Evolutionary conservation across 2,113 vertebrate species (phyloP).

Genomic region (Sterrhoptilus dennistouni): DNA sequence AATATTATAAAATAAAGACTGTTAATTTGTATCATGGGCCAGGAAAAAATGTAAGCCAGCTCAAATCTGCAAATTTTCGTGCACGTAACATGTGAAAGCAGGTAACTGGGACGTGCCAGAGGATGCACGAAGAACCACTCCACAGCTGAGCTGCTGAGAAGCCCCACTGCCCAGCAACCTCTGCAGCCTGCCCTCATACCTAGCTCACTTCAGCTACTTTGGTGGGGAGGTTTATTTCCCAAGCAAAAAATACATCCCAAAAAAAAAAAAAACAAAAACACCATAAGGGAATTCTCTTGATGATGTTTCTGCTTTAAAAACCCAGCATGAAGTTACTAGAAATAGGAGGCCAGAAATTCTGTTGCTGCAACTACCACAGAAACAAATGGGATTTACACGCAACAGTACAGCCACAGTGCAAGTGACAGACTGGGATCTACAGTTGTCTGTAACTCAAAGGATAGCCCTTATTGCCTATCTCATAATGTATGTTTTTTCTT

Average conservation of each 20-base stretch:
- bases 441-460: background rate
- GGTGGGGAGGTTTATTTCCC: background rate
- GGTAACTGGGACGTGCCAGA: background rate
- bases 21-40: background rate
- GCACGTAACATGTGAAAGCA: background rate
- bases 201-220: background rate
- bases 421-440: background rate
- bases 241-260: background rate
- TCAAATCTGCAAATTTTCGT: background rate
- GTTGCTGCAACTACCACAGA: background rate
- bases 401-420: background rate
- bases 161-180: background rate
- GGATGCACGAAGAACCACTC: background rate
- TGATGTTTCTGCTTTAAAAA: background rate
- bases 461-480: background rate
- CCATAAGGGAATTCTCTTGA: background rate
- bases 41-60: background rate
- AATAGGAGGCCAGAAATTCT: background rate
- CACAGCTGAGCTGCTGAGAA: fast-evolving
- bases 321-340: background rate
- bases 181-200: background rate
- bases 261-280: no score
- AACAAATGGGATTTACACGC: background rate
- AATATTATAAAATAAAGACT: background rate
- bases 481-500: background rate